Evolutionary conservation across 1,140 invertebrate genomes (phyloP).

Genomic region (Drosophila asahinai): DNA sequence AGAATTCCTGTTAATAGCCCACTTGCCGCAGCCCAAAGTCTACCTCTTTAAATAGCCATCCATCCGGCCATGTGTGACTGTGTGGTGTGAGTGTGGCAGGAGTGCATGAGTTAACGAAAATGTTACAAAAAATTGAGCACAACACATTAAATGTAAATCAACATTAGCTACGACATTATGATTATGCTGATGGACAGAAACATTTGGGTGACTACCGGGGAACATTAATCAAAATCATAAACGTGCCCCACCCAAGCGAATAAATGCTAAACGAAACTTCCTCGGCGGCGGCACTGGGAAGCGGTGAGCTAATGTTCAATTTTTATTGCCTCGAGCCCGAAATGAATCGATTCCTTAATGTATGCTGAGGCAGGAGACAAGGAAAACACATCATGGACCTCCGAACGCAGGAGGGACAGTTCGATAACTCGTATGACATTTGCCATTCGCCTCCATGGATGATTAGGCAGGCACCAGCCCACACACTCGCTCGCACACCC

Average conservation of each 20-base stretch:
- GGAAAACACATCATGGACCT: slow-evolving; percentile 31
- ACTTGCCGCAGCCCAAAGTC: not conserved
- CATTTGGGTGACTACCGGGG: slow-evolving; percentile 65
- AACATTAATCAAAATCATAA: slow-evolving; percentile 83
- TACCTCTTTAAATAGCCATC: slow-evolving; percentile 45
- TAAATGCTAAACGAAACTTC: slow-evolving; percentile 28
- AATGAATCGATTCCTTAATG: slow-evolving; percentile 76
- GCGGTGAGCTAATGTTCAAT: slow-evolving; percentile 71
- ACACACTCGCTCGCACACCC: slow-evolving; percentile 4
- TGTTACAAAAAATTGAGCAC: slow-evolving; percentile 69
- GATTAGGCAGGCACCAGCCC: slow-evolving; percentile 65
- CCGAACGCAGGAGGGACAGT: slow-evolving; percentile 36
- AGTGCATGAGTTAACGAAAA: slow-evolving; percentile 48
- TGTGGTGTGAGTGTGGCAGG: slow-evolving; percentile 1
- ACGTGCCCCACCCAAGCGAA: slow-evolving; percentile 32
- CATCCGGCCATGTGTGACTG: slow-evolving; percentile 15
- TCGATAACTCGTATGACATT: slow-evolving; percentile 70
- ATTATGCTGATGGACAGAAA: slow-evolving; percentile 73
- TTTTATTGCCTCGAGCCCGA: slow-evolving; percentile 72
- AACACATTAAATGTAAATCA: slow-evolving; percentile 81
- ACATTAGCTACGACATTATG: slow-evolving; percentile 67
- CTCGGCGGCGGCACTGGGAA: slow-evolving; percentile 1
- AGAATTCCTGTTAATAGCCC: not conserved
- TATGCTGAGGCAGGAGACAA: slow-evolving; percentile 50
- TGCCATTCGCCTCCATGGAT: slow-evolving; percentile 69